Base-by-base conservation (phyloP, 2,113 vertebrate genomes). In the Corythoichthys haematopterus region DNA sequence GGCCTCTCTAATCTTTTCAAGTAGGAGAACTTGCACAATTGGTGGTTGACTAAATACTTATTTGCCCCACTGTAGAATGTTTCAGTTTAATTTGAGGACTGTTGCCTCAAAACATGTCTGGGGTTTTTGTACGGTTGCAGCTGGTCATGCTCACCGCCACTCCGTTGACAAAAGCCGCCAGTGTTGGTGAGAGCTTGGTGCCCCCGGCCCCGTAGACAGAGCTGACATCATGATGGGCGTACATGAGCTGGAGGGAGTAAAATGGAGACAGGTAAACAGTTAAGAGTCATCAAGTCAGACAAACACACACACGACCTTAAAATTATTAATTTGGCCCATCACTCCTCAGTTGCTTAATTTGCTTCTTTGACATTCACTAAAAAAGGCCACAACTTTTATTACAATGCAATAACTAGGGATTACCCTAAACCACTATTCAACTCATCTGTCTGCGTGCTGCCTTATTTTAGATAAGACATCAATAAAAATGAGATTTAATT, bases 81-180 rank as follows among this genome's bases (percentile, higher is more conserved):
- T 48, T 5, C 11, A 35, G 11, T 69, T 35, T 52, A 33, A 6
- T 36, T 66, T 46, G 8, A 10, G 58, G n/a, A 65, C 52, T 13
- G 20, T 5, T 9, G 33, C 4, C 5, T 62, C 13, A 55, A 5
- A 45, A 68, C 36, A 16, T n/a, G 55, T 51, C 36, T 57, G 35
- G n/a, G 66, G 55, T 63, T 11, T n/a, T 53, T 37, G 51, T 52
- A 8, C n/a, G 15, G 37, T 72, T 72, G 70, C 48, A 66, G 6
- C 11, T 67, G 15, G 59, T 70, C n/a, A 5, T 9, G 74, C 93
- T 94, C 83, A 95, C 94, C 50, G 94, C 94, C 47, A 95, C 93
- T n/a, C 94, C 94, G 0, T 95, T 95, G 79, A 91, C 90, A 53
- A 94, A 95, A 0, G 94, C 93, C 0, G 94, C 93, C 75, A 95